Evolutionary conservation across 1,140 invertebrate species (phyloP).

Genomic region (Achroia grisella): DNA sequence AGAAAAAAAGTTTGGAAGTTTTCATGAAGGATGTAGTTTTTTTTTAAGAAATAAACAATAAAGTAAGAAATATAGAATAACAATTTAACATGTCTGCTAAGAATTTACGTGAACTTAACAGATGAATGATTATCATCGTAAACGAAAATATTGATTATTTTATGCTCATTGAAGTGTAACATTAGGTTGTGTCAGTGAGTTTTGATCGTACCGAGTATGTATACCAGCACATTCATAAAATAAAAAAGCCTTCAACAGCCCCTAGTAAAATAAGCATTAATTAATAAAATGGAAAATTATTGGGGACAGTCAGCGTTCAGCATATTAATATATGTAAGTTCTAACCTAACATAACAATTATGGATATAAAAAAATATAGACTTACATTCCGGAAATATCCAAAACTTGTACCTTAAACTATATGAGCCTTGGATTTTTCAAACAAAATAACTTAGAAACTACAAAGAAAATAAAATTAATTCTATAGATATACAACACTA

Average conservation of each 20-base stretch:
- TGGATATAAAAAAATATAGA: conserved; percentile 22
- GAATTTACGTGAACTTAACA: conserved; percentile 6
- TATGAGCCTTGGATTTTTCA: too few relatives aligned
- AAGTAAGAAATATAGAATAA: not conserved
- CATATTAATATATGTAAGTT: conserved; percentile 57
- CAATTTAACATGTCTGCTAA: not conserved
- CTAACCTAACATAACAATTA: conserved; percentile 56
- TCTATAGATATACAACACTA: too few relatives aligned
- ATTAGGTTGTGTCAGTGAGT: conserved; percentile 2
- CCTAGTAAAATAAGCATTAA: conserved; percentile 55
- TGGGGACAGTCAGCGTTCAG: conserved; percentile 60
- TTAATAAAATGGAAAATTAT: conserved; percentile 49
- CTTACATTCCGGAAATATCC: conserved; percentile 41
- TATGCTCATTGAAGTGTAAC: conserved; percentile 17
- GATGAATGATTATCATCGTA: conserved; percentile 8
- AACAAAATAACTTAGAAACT: too few relatives aligned
- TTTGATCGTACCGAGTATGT: conserved; percentile 8
- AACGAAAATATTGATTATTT: conserved; percentile 22
- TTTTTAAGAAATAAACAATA: not conserved
- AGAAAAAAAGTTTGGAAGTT: not conserved
- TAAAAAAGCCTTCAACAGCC: conserved; percentile 63
- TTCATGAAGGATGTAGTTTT: not conserved
- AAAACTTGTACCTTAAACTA: not conserved
- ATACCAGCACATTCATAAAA: conserved; percentile 38
- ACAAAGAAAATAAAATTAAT: too few relatives aligned